Evolutionary conservation across 1,140 invertebrate species (phyloP).

Genomic region (Proales similis): DNA sequence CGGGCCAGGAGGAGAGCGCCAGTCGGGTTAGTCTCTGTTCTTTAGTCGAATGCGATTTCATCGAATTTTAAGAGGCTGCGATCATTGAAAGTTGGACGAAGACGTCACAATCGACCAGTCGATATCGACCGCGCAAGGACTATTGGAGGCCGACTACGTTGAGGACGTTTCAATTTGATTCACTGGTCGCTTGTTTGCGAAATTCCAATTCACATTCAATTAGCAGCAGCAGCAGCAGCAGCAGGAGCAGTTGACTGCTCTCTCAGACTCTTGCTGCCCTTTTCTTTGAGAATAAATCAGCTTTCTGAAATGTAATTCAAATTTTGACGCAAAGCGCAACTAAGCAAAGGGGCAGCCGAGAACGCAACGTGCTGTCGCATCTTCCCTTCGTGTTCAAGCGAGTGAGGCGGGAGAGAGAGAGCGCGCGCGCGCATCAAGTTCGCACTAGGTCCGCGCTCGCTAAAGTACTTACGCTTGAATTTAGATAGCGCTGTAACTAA

Average conservation of each 20-base stretch:
- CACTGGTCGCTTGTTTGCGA: background rate
- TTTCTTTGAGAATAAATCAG: conserved; percentile 14
- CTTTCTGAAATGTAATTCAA: background rate
- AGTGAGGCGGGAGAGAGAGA: too few relatives aligned
- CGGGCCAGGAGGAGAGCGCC: conserved; percentile 22
- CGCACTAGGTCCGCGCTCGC: too few relatives aligned
- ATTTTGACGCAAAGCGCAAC: background rate
- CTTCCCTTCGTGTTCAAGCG: too few relatives aligned
- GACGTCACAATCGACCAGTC: conserved; percentile 30
- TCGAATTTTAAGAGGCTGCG: too few relatives aligned
- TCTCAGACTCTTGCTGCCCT: conserved; percentile 6
- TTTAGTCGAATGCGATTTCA: too few relatives aligned
- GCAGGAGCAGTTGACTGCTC: background rate
- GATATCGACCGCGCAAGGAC: conserved; percentile 25
- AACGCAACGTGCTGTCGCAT: too few relatives aligned
- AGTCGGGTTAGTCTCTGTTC: too few relatives aligned
- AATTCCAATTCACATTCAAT: conserved; percentile 12
- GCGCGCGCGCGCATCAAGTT: too few relatives aligned
- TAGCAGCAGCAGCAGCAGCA: background rate
- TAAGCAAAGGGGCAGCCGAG: too few relatives aligned
- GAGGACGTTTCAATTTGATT: conserved; percentile 36
- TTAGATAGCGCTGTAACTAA: background rate
- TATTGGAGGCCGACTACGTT: conserved; percentile 26
- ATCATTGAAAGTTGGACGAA: conserved; percentile 35
- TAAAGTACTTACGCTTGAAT: too few relatives aligned